phyloP scores from a whole-genome alignment of 2,888 invertebrate species.

The Bursaphelenchus okinawaensis region DNA sequence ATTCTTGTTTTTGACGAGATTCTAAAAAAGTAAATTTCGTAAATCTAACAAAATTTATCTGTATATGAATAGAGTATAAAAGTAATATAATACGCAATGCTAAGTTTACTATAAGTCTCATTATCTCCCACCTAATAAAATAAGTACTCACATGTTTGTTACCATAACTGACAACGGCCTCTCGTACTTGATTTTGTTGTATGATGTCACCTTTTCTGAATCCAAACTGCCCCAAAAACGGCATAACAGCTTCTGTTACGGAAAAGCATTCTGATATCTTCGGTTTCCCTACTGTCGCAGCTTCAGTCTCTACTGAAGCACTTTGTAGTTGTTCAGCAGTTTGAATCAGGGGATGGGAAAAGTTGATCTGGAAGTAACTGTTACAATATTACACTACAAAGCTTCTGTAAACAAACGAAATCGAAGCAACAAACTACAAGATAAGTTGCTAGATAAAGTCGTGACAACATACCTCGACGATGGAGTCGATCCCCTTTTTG shows the following conservation, averaged over 20 bases:
- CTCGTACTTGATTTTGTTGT: conserved; percentile 24
- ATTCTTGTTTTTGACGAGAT: conserved; percentile 15
- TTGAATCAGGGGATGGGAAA: conserved; percentile 21
- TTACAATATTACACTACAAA: background rate
- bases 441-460: too few relatives aligned
- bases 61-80: too few relatives aligned
- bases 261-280: conserved; percentile 19
- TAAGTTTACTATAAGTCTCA: background rate
- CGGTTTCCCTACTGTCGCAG: background rate
- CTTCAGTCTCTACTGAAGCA: background rate
- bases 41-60: too few relatives aligned
- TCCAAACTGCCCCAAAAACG: conserved; percentile 24
- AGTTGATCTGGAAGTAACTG: conserved; percentile 25
- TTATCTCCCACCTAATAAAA: background rate
- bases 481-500: conserved; percentile 49
- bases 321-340: conserved; percentile 17
- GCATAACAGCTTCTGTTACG: conserved; percentile 37
- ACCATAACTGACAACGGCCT: conserved; percentile 20
- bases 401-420: too few relatives aligned
- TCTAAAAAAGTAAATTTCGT: conserved; percentile 15
- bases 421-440: too few relatives aligned
- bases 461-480: conserved; percentile 38
- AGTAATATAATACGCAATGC: too few relatives aligned
- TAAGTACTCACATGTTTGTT: conserved; percentile 4
- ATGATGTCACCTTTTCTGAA: conserved; percentile 40